Percentiles rank a stretch among this genome's conserved stretches.
These are phyloP conservation scores for Ericerus pela DNA, from an alignment of 1,140 invertebrate genomes.

Conservation along the genomic window DNA sequence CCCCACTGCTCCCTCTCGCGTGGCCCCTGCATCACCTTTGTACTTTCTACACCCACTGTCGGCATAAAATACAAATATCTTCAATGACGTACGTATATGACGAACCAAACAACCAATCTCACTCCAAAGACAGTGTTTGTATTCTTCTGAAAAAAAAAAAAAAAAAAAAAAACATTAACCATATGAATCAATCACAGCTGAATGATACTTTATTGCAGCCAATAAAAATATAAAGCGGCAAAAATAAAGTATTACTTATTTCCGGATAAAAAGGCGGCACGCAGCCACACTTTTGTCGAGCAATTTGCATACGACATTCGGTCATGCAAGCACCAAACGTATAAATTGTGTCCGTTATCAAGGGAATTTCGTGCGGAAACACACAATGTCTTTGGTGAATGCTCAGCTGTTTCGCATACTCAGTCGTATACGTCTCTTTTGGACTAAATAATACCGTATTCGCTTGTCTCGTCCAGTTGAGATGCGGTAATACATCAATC, in stretches of 20 bases:
- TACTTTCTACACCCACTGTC: too few relatives aligned
- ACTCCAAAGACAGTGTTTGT: too few relatives aligned
- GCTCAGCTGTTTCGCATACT: slow-evolving; percentile 46
- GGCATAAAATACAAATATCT: too few relatives aligned
- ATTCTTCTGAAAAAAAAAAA: too few relatives aligned
- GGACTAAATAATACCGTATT: slow-evolving; percentile 46
- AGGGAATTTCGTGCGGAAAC: slow-evolving; percentile 43
- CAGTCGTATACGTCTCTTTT: slow-evolving; percentile 54
- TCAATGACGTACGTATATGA: too few relatives aligned
- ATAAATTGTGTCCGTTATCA: slow-evolving; percentile 41
- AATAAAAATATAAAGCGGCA: too few relatives aligned
- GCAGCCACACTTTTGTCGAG: slow-evolving; percentile 43
- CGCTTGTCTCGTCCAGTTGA: slow-evolving; percentile 46
- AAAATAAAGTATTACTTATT: slow-evolving; percentile 19
- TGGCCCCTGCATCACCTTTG: too few relatives aligned
- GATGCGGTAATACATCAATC: slow-evolving; percentile 45
- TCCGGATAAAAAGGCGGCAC: slow-evolving; percentile 47
- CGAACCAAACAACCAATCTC: too few relatives aligned
- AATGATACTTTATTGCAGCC: too few relatives aligned
- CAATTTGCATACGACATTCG: slow-evolving; percentile 46
- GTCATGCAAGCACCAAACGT: slow-evolving; percentile 51
- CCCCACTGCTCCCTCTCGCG: too few relatives aligned
- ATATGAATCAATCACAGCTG: too few relatives aligned
- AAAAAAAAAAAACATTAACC: too few relatives aligned
- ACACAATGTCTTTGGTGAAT: slow-evolving; percentile 48